Percentiles rank a stretch among this genome's conserved stretches.
phyloP scores from a whole-genome alignment of 1,140 invertebrate genomes.

The Hesperophylax magnus region DNA sequence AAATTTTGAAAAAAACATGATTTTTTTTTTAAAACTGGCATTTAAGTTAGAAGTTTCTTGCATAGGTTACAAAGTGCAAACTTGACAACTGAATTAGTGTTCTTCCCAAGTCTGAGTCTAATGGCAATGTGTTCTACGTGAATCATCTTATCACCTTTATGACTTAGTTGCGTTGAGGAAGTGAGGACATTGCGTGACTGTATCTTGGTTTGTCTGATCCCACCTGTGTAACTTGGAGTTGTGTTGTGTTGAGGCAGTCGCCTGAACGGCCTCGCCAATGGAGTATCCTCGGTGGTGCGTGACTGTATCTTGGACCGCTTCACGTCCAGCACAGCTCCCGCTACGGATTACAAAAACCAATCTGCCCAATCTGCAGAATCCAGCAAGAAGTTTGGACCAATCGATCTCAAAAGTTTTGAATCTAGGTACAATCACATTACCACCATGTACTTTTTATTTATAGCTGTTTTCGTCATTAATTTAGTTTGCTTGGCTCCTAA shows the following conservation, averaged over 20 bases:
- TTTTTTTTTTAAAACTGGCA: too few relatives aligned
- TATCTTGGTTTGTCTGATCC: constrained; percentile 42
- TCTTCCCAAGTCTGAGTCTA: too few relatives aligned
- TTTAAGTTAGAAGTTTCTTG: too few relatives aligned
- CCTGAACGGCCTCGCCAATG: constrained; percentile 80
- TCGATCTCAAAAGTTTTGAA: constrained; percentile 75
- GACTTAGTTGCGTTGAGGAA: too few relatives aligned
- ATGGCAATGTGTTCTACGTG: too few relatives aligned
- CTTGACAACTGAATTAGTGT: too few relatives aligned
- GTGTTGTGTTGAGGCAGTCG: constrained; percentile 66
- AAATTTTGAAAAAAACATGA: too few relatives aligned
- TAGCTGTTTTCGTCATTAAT: background rate
- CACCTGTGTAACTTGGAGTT: constrained; percentile 26
- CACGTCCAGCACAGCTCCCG: constrained; percentile 61
- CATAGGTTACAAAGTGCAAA: too few relatives aligned
- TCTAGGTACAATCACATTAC: constrained; percentile 70
- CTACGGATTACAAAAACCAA: constrained; percentile 41
- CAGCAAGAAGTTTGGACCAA: constrained; percentile 64
- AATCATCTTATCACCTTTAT: too few relatives aligned
- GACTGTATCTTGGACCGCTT: constrained; percentile 77
- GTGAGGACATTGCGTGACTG: background rate
- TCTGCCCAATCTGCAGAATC: constrained; percentile 51
- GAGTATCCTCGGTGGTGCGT: constrained; percentile 78
- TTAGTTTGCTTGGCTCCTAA: background rate
- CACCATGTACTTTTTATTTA: too few relatives aligned